These are phyloP conservation scores for Halichondria panicea DNA, from an alignment of 37 sponge, comb jelly and placozoan species.

Conservation along the genomic window DNA sequence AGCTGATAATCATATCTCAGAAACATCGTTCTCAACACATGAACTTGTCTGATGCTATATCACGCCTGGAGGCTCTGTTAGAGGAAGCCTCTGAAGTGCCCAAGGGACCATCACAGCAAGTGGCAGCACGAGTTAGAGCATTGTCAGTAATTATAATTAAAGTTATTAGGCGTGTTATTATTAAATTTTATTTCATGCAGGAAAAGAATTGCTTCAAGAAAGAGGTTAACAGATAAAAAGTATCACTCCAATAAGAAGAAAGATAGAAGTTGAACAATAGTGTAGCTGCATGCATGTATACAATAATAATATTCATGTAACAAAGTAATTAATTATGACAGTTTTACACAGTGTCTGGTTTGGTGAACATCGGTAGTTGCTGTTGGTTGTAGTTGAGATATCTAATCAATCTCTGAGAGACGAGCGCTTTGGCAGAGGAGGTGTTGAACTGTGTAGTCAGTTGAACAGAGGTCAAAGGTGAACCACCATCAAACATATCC, in stretches of 20 bases:
- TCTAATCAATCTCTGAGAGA: conserved; percentile 44
- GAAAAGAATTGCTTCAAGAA: conserved; percentile 53
- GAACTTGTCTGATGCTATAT: conserved; percentile 77
- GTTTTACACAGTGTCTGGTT: conserved; percentile 56
- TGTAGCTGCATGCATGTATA: not conserved
- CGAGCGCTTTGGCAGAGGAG: conserved; percentile 22
- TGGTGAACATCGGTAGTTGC: conserved; percentile 92
- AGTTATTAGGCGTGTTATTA: not conserved
- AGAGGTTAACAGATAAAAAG: conserved; percentile 69
- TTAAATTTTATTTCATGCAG: conserved; percentile 20
- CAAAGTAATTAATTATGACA: not conserved
- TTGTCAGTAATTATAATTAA: conserved; percentile 48
- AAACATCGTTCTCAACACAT: conserved; percentile 57
- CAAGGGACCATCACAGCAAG: conserved; percentile 59
- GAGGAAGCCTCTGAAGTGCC: conserved; percentile 75
- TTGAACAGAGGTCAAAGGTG: not conserved
- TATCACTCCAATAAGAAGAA: conserved; percentile 75
- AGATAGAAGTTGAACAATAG: conserved; percentile 21
- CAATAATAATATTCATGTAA: not conserved
- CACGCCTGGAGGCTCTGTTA: conserved; percentile 37
- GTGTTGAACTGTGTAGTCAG: conserved; percentile 11
- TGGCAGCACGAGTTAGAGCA: conserved; percentile 56
- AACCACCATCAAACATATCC: too few species aligned
- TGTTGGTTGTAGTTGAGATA: conserved; percentile 85
- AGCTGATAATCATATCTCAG: conserved; percentile 70